These are phyloP conservation scores for Dorcus parallelipipedus DNA, from an alignment of 2,888 invertebrate genomes.

Conservation along the genomic window DNA sequence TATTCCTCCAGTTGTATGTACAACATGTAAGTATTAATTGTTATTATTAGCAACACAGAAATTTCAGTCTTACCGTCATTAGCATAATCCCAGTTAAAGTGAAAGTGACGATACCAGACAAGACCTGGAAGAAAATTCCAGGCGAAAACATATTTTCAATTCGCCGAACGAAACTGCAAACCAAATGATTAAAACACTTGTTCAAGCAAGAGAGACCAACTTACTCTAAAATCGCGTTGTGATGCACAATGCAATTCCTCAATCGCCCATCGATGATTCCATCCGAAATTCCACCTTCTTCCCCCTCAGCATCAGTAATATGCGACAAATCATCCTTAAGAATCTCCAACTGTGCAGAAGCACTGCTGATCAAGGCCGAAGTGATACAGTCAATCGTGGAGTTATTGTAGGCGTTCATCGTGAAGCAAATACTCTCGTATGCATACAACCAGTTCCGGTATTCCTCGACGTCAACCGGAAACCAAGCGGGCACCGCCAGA, in stretches of 20 bases:
- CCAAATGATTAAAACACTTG: too few relatives aligned
- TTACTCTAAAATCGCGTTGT: slow-evolving; percentile 10
- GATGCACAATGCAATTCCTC: slow-evolving; percentile 1
- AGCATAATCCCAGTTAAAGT: slow-evolving; percentile 2
- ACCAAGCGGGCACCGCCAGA: slow-evolving; percentile 22
- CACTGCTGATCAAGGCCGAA: slow-evolving; percentile 22
- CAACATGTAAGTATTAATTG: too few relatives aligned
- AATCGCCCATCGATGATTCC: neutral
- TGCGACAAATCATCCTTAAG: slow-evolving; percentile 23
- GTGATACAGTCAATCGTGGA: slow-evolving; percentile 23
- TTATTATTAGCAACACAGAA: too few relatives aligned
- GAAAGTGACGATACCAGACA: neutral
- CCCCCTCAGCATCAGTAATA: neutral
- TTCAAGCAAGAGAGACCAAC: neutral
- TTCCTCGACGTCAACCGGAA: slow-evolving; percentile 16
- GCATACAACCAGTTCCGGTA: slow-evolving; percentile 14
- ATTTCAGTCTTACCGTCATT: neutral
- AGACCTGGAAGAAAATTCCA: slow-evolving; percentile 3
- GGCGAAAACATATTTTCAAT: slow-evolving; percentile 8
- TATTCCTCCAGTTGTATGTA: too few relatives aligned
- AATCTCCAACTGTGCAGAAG: slow-evolving; percentile 23
- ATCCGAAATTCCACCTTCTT: neutral
- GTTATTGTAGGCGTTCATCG: slow-evolving; percentile 24
- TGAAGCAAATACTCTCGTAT: slow-evolving; percentile 21
- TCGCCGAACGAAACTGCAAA: slow-evolving; percentile 1